Evolutionary conservation across 2,797 vertebrate genomes (phyloP), one percentile per base, ranked within the genome.

Genomic region (Lithobates pipiens): DNA sequence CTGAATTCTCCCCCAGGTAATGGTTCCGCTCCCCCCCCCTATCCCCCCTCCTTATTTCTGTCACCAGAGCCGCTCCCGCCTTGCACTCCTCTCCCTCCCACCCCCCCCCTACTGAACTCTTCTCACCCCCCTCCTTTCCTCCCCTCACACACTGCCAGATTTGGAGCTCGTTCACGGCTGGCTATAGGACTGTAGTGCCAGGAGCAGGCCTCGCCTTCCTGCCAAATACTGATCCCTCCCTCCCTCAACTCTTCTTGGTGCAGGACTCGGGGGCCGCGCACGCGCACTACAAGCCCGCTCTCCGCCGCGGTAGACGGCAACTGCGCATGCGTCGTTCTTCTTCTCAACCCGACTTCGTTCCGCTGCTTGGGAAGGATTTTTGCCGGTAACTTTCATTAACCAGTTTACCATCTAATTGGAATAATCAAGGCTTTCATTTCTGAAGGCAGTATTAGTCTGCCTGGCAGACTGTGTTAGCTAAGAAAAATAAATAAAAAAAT

Each of bases 121-220:
- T 72, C 83, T 72, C 76, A 68, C 27, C 80, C 73, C 57, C 85
- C 57, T 32, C 73, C 54, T n/a, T 75, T 75, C 70, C 76, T 29
- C 32, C 79, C 39, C 44, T n/a, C n/a, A 76, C 44, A 34, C 69
- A 23, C 80, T 79, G 80, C 76, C 85, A 87, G 75, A 83, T 78
- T 83, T 83, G 70, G 75, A 54, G 76, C 85, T 79, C 9, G 54
- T 86, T 73, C 34, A 73, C 72, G 72, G 42, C n/a, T 32, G 5
- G 42, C n/a, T 63, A 21, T 54, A 3, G 18, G 27, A 44, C 34
- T 72, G 15, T 46, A 13, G 42, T 42, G 80, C 76, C 44, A 74
- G 76, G 76, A 69, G 2, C 18, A 87, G 80, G 85, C 85, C 85
- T 83, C 80, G 80, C 85, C 80, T 87, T 87, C 85, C 85, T 87